These are phyloP conservation scores for Elymnias hypermnestra DNA, from an alignment of 1,140 invertebrate species.

Conservation along the genomic window DNA sequence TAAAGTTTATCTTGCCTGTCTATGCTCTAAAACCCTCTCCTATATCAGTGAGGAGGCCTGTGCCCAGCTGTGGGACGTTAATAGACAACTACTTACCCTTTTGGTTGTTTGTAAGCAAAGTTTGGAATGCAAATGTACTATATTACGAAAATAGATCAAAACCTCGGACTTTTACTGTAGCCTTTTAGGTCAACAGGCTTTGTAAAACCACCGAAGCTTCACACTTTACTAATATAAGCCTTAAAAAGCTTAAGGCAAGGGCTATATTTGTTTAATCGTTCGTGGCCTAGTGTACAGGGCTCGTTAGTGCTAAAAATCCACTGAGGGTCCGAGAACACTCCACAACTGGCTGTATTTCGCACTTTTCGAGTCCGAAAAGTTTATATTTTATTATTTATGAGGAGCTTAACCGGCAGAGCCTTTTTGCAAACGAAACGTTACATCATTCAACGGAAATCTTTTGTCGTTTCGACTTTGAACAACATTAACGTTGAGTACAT, in stretches of 20 bases:
- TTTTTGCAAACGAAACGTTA: too few species aligned
- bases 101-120: too few species aligned
- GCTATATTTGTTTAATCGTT: slow-evolving; percentile 1
- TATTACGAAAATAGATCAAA: slow-evolving; percentile 22
- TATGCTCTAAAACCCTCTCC: too few species aligned
- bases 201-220: slow-evolving; percentile 11
- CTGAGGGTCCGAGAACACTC: slow-evolving; percentile 18
- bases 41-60: too few species aligned
- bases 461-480: too few species aligned
- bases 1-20: too few species aligned
- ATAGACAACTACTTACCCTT: too few species aligned
- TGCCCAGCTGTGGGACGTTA: too few species aligned
- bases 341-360: slow-evolving; percentile 23
- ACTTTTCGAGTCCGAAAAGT: slow-evolving; percentile 15
- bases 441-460: too few species aligned
- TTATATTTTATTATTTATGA: slow-evolving; percentile 11
- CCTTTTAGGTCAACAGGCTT: slow-evolving; percentile 21
- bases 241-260: neutral
- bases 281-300: slow-evolving; percentile 10
- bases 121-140: slow-evolving; percentile 4
- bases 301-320: slow-evolving; percentile 25
- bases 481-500: too few species aligned
- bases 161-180: slow-evolving; percentile 14
- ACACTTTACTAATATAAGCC: neutral
- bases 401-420: too few species aligned